Evolutionary conservation across 2,113 vertebrate genomes (phyloP), one percentile per base, ranked within the genome.

Genomic region (Misgurnus anguillicaudatus): DNA sequence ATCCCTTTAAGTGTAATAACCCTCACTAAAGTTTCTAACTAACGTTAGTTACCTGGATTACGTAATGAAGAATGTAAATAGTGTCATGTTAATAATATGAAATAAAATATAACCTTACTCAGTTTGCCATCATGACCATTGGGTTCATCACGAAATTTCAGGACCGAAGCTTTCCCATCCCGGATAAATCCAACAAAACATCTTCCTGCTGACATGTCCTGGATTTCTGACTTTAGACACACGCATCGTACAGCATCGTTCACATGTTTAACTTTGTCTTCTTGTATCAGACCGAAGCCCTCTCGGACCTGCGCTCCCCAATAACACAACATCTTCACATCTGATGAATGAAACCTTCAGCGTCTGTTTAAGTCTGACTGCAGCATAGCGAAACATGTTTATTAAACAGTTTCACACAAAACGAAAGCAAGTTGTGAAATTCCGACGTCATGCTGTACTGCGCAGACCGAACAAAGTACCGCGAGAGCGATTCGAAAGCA

Each of bases 241-340:
- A 79, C 0, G 4, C 9, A 79, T 41, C 21, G 57, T 14, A 79
- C 13, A 0, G 51, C 83, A 21, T 3, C 9, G 3, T 61, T 10
- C 4, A 41, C 64, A 24, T 64, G 24, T 53, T 62, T 72, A 9
- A 84, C 77, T 2, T n/a, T 14, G 2, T 77, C 77, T 19, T 31
- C 9, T 8, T 66, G 31, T 10, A 42, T 8, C 48, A 84, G 36
- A 6, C 16, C 80, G 8, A 79, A 73, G 0, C 68, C 71, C 8
- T 73, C 66, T 67, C 4, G 36, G 6, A 79, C 61, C 16, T 48
- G 21, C 24, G 80, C 80, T 55, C 80, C 80, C 77, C 83, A 84
- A 48, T 24, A 82, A 39, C 66, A 80, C 65, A 84, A 31, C 82
- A 84, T 84, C 36, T 3, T 36, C 39, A 63, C 58, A 36, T 19